Conservation (phyloP, 2,888 invertebrate genomes). For the Agrilus mali region DNA sequence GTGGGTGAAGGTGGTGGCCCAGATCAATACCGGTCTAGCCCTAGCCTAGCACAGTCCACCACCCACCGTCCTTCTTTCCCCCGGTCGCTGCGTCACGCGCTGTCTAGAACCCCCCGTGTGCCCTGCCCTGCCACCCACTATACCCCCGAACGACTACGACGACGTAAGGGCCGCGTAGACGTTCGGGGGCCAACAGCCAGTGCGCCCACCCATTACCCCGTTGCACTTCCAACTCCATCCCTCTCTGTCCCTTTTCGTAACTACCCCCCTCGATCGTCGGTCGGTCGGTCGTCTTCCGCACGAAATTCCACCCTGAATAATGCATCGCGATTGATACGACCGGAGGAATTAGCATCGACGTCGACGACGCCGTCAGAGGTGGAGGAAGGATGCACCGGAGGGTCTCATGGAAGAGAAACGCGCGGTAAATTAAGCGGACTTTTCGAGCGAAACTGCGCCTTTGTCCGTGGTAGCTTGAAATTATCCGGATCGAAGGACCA, state of each 20-base stretch:
- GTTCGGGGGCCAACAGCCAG: no score
- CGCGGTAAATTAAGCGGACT: no score
- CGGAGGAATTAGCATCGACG: no score
- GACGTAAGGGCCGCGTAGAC: not conserved
- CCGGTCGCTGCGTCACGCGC: slow-evolving; percentile 21
- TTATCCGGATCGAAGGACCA: no score
- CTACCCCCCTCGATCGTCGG: not conserved
- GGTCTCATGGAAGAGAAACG: no score
- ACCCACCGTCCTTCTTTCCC: slow-evolving; percentile 16
- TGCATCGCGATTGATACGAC: slow-evolving; percentile 25
- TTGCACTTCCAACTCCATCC: slow-evolving; percentile 7
- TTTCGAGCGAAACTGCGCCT: no score
- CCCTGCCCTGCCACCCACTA: slow-evolving; percentile 14
- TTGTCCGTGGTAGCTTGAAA: no score
- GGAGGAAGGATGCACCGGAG: no score
- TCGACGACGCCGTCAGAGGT: no score
- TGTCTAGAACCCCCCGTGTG: slow-evolving; percentile 16
- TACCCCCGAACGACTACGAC: slow-evolving; percentile 15
- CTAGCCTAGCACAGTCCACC: slow-evolving; percentile 32
- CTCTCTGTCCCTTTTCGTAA: not conserved
- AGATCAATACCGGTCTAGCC: slow-evolving; percentile 36
- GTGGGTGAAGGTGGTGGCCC: slow-evolving; percentile 35
- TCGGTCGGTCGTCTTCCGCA: slow-evolving; percentile 9
- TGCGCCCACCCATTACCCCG: slow-evolving; percentile 4
- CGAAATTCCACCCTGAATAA: slow-evolving; percentile 20